Conservation (phyloP, 2,113 vertebrate genomes). For the Axis porcinus region DNA sequence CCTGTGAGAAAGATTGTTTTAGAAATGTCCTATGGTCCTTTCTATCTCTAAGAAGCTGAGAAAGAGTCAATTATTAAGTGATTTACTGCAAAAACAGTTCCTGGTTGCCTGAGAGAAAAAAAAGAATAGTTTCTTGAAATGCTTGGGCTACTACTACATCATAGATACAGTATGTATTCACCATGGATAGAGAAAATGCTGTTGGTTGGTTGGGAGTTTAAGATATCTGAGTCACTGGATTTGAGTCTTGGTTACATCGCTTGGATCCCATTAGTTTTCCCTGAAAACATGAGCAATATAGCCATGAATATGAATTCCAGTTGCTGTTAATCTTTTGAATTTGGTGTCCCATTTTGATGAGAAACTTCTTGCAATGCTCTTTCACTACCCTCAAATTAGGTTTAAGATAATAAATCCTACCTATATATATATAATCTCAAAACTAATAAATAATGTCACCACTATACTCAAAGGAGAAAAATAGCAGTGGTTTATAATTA, state of each 20-base stretch:
- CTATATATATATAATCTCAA: neutral
- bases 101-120: neutral
- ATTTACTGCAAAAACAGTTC: constrained; percentile 12
- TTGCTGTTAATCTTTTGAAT: neutral
- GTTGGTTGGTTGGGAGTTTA: neutral
- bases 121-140: neutral
- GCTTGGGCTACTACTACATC: neutral
- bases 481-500: neutral
- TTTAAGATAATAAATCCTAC: neutral
- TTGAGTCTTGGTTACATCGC: neutral
- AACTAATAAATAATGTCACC: neutral
- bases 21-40: neutral
- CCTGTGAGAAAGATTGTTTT: neutral
- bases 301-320: neutral
- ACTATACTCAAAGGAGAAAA: neutral
- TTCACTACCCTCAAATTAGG: neutral
- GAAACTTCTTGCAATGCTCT: neutral
- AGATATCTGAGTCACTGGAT: neutral
- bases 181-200: neutral
- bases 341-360: neutral
- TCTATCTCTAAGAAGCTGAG: neutral
- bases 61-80: neutral
- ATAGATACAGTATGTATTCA: neutral
- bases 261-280: neutral
- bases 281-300: neutral